Conservation (phyloP, 2,797 vertebrate species). For the Oreortyx pictus region DNA sequence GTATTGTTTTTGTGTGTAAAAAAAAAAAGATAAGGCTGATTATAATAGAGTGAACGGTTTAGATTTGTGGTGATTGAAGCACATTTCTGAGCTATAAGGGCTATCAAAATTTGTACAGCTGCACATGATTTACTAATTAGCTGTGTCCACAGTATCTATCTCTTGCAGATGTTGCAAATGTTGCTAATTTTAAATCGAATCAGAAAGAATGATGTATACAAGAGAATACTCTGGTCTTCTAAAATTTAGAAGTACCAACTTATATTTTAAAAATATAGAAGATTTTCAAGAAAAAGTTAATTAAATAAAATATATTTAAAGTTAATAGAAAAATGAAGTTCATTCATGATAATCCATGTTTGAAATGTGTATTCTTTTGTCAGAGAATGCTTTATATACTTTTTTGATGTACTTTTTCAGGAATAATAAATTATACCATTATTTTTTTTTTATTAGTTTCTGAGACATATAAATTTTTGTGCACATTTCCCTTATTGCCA, state of each 20-base stretch:
- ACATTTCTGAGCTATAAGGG: slow-evolving; percentile 38
- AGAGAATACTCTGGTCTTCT: neutral
- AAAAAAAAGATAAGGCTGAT: slow-evolving; percentile 4
- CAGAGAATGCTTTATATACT: neutral
- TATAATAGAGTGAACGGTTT: slow-evolving; percentile 24
- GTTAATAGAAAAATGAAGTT: neutral
- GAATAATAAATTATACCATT: neutral
- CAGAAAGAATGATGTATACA: neutral
- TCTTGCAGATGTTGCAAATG: slow-evolving; percentile 64
- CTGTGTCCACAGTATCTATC: slow-evolving; percentile 44
- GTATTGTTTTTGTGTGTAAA: neutral
- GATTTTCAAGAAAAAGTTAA: neutral
- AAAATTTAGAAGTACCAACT: slow-evolving; percentile 36
- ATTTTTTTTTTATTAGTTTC: no score
- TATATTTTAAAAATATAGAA: slow-evolving; percentile 4
- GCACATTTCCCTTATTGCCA: neutral
- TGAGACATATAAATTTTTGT: neutral
- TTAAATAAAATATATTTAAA: neutral
- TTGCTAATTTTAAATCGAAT: slow-evolving; percentile 54
- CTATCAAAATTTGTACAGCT: slow-evolving; percentile 61
- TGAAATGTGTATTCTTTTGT: neutral
- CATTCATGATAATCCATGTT: neutral
- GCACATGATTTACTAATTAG: slow-evolving; percentile 67
- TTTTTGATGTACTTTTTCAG: neutral
- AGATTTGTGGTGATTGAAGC: slow-evolving; percentile 37